phyloP scores from a whole-genome alignment of 1,140 invertebrate genomes.

The Chymomyza costata region DNA sequence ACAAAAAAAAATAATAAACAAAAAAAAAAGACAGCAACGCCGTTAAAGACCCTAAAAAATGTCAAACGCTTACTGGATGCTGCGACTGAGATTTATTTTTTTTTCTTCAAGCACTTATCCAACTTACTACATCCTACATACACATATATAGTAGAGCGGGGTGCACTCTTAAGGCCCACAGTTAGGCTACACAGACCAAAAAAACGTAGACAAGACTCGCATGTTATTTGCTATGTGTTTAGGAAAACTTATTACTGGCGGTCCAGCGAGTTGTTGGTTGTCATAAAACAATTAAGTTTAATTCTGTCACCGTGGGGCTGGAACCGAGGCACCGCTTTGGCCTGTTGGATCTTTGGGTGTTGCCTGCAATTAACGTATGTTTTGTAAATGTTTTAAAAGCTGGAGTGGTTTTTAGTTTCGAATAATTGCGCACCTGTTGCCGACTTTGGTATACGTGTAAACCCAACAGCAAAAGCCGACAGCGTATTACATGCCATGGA shows the following conservation, averaged over 20 bases:
- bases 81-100: too few species aligned
- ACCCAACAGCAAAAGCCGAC: not conserved
- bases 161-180: conserved; percentile 21
- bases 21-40: conserved; percentile 40
- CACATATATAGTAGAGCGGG: too few species aligned
- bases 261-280: conserved; percentile 38
- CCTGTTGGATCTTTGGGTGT: not conserved
- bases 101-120: too few species aligned
- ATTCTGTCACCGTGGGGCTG: conserved; percentile 71
- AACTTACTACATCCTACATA: not conserved
- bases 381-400: conserved; percentile 37
- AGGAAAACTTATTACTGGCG: too few species aligned
- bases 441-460: conserved; percentile 44
- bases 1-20: conserved; percentile 9
- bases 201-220: conserved; percentile 5
- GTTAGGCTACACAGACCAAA: conserved; percentile 23
- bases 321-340: conserved; percentile 11
- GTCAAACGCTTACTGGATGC: conserved; percentile 50
- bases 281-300: conserved; percentile 73
- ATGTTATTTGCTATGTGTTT: conserved; percentile 20
- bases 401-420: conserved; percentile 6
- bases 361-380: conserved; percentile 57
- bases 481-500: conserved; percentile 25
- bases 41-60: conserved; percentile 69
- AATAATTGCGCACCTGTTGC: conserved; percentile 70